phyloP scores from a whole-genome alignment of 2,113 vertebrate species.

The Triplophysa tibetana region DNA sequence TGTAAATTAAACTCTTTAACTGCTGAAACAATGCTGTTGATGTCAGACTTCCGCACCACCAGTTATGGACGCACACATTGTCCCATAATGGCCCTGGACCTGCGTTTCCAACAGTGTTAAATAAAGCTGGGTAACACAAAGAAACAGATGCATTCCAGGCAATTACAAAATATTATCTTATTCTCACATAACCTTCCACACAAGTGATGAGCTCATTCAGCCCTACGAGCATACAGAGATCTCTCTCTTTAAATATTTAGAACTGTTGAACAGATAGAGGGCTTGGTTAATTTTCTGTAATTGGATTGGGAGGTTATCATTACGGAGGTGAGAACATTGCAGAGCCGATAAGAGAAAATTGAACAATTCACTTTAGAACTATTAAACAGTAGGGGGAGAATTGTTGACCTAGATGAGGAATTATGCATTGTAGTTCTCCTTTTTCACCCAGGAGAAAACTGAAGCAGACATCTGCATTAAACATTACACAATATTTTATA shows the following conservation, averaged over 20 bases:
- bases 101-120: slow-evolving; percentile 35
- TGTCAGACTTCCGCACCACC: slow-evolving; percentile 17
- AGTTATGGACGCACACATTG: slow-evolving; percentile 11
- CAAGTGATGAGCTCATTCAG: slow-evolving; percentile 40
- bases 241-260: slow-evolving; percentile 39
- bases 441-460: background rate
- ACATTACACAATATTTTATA: too few species aligned
- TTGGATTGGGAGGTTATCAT: slow-evolving; percentile 10
- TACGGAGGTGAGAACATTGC: slow-evolving; percentile 12
- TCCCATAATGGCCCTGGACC: slow-evolving; percentile 31
- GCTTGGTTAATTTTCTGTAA: slow-evolving; percentile 22
- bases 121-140: slow-evolving; percentile 11
- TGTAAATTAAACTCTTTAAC: slow-evolving; percentile 24
- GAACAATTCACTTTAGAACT: slow-evolving; percentile 25
- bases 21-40: slow-evolving; percentile 28
- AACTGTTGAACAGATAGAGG: slow-evolving; percentile 10
- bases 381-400: slow-evolving; percentile 2
- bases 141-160: slow-evolving; percentile 23
- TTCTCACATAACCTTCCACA: slow-evolving; percentile 42
- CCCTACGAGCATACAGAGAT: slow-evolving; percentile 17
- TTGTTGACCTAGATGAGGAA: background rate
- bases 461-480: background rate
- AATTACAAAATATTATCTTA: slow-evolving; percentile 51
- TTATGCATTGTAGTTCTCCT: background rate
- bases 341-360: slow-evolving; percentile 17